Conservation (phyloP, 2,797 vertebrate species). For the Dermochelys coriacea region DNA sequence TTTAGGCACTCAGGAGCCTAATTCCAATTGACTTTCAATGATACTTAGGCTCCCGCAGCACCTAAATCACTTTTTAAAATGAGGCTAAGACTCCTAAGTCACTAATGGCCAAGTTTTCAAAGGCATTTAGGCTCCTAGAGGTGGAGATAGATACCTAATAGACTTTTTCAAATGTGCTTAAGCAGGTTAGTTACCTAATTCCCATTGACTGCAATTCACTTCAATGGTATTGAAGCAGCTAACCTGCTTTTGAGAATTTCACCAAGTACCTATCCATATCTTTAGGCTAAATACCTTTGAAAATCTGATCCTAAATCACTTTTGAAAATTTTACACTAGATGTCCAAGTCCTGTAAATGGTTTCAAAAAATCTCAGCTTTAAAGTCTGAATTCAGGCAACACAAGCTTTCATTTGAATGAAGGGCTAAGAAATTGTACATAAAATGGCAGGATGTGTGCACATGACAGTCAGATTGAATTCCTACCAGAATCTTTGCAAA, state of each 20-base stretch:
- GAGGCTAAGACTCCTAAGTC: not conserved
- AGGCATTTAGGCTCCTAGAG: not conserved
- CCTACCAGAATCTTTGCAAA: slow-evolving; percentile 7
- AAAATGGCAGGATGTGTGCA: not conserved
- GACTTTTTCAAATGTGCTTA: not conserved
- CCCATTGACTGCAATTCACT: rapidly evolving
- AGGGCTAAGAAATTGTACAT: rapidly evolving
- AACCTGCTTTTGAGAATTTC: not conserved
- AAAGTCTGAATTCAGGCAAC: not conserved
- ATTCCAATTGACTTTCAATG: not conserved
- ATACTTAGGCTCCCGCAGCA: not conserved
- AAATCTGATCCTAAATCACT: not conserved
- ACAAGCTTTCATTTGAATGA: rapidly evolving
- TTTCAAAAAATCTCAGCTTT: not conserved
- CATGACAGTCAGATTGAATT: not conserved
- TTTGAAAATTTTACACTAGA: not conserved
- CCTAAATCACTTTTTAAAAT: rapidly evolving
- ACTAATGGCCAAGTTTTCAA: not conserved
- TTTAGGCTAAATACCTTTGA: not conserved
- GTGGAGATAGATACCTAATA: not conserved
- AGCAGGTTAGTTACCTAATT: rapidly evolving
- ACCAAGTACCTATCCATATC: rapidly evolving
- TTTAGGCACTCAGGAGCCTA: not conserved
- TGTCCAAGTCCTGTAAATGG: rapidly evolving
- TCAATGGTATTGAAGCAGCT: not conserved